Evolutionary conservation across 2,113 vertebrate species (phyloP).

Genomic region (Xiphias gladius): DNA sequence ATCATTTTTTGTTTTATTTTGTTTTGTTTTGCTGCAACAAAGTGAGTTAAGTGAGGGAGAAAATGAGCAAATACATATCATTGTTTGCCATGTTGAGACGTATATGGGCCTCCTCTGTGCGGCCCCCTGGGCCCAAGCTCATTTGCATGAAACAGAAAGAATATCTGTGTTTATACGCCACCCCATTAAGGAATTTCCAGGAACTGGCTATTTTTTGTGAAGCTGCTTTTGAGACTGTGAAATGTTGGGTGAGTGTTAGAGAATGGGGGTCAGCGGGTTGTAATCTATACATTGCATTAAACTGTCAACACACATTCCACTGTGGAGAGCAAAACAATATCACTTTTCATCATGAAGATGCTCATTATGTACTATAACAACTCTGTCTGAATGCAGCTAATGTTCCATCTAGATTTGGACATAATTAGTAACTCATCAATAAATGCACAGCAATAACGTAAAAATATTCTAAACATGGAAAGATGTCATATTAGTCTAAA

Average conservation of each 20-base stretch:
- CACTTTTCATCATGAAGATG: conserved; percentile 16
- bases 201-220: conserved; percentile 46
- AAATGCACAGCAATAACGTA: background rate
- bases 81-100: conserved; percentile 57
- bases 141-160: conserved; percentile 66
- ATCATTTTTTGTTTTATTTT: conserved; percentile 32
- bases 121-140: conserved; percentile 43
- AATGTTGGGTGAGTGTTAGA: conserved; percentile 34
- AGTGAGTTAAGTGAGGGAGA: conserved; percentile 73
- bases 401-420: background rate
- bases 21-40: conserved; percentile 50
- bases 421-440: background rate
- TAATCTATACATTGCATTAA: conserved; percentile 30
- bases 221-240: conserved; percentile 12
- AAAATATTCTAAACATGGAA: background rate
- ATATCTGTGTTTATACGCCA: conserved; percentile 40
- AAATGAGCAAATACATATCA: conserved; percentile 67
- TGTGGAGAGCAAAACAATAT: conserved; percentile 35
- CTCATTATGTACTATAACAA: conserved; percentile 6
- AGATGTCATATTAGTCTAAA: too few species aligned
- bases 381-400: background rate
- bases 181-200: conserved; percentile 36
- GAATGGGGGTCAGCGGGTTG: background rate
- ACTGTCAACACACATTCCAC: conserved; percentile 43
- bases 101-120: conserved; percentile 30